Conservation (phyloP, 2,797 vertebrate species). For the Muraenolepis orangiensis region DNA sequence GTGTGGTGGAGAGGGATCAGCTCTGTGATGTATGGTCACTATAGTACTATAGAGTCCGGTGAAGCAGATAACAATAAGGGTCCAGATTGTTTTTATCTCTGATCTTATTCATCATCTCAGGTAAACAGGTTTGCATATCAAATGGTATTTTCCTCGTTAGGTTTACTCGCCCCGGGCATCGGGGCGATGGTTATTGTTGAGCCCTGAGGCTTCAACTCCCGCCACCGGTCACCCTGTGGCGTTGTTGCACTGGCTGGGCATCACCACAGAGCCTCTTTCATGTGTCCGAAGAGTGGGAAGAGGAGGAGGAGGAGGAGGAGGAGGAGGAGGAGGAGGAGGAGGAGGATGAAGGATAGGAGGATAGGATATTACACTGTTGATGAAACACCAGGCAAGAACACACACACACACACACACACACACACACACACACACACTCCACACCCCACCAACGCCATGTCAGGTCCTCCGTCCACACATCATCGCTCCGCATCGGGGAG, state of each 20-base stretch:
- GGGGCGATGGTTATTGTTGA: too few species aligned
- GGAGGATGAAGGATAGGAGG: constrained; percentile 49
- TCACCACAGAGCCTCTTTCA: not conserved
- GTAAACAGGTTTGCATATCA: too few species aligned
- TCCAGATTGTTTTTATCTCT: too few species aligned
- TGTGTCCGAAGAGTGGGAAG: not conserved
- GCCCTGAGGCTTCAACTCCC: not conserved
- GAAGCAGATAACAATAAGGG: constrained; percentile 33
- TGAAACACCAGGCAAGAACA: constrained; percentile 74
- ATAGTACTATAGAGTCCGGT: constrained; percentile 52
- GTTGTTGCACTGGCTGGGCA: too few species aligned
- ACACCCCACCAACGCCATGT: constrained; percentile 13
- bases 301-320: constrained; percentile 27
- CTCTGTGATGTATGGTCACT: constrained; percentile 63
- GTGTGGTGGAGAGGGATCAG: constrained; percentile 52
- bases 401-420: not conserved
- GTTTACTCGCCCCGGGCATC: too few species aligned
- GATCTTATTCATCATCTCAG: too few species aligned
- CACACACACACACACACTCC: not conserved
- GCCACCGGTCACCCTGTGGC: too few species aligned
- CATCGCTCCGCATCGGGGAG: constrained; percentile 39
- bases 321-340: constrained; percentile 27
- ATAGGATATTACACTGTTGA: constrained; percentile 70
- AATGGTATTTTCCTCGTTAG: too few species aligned
- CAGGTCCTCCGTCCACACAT: not conserved